Evolutionary conservation across 2,888 invertebrate genomes (phyloP).

Genomic region (Bhutanitis thaidina): DNA sequence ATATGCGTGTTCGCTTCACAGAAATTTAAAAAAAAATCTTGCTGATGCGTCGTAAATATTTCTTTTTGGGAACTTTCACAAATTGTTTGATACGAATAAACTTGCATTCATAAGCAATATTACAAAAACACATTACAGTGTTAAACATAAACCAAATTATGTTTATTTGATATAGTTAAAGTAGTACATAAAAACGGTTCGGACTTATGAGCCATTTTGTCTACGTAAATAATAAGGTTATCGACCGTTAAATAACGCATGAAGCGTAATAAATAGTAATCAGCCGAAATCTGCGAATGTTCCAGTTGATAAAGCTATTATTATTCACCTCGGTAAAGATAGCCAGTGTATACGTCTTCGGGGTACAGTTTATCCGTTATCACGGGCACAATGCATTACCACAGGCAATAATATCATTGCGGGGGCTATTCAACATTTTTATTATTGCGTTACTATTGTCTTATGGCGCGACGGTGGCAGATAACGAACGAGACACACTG

Average conservation of each 20-base stretch:
- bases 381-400: constrained; percentile 70
- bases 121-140: too few relatives aligned
- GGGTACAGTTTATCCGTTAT: constrained; percentile 81
- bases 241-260: too few relatives aligned
- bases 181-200: too few relatives aligned
- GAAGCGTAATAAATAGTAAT: neutral
- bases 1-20: constrained; percentile 58
- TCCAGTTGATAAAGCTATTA: constrained; percentile 29
- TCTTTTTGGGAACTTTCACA: constrained; percentile 42
- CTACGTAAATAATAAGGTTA: too few relatives aligned
- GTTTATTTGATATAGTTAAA: too few relatives aligned
- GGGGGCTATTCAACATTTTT: constrained; percentile 80
- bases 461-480: constrained; percentile 72
- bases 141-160: too few relatives aligned
- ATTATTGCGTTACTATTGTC: constrained; percentile 80
- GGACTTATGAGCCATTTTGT: too few relatives aligned
- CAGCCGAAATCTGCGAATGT: neutral
- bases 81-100: constrained; percentile 25
- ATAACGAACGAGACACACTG: constrained; percentile 54
- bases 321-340: constrained; percentile 33
- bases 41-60: constrained; percentile 61
- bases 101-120: neutral
- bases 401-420: constrained; percentile 74
- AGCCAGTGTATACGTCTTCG: constrained; percentile 49
- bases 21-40: constrained; percentile 62